A percentile compares a stretch with the other conserved stretches of the same genome.
phyloP scores from a whole-genome alignment of 1,140 invertebrate species.

The Leptonema lineaticorne region DNA sequence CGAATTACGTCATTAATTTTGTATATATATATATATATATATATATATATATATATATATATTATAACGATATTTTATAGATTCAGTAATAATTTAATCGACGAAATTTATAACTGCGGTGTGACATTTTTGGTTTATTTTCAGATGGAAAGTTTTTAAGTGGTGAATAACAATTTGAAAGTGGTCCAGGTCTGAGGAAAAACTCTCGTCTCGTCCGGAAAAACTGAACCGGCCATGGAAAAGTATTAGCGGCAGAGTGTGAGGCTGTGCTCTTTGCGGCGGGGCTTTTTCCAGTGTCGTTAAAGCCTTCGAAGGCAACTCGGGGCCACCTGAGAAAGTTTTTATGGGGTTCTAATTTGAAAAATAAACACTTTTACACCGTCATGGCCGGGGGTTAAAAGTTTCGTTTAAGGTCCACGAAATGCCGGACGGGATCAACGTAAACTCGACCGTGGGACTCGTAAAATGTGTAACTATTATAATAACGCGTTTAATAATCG shows the following conservation, averaged over 20 bases:
- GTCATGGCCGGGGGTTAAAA: not conserved
- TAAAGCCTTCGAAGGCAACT: not conserved
- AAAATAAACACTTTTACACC: not conserved
- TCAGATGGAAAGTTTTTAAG: not conserved
- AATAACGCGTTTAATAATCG: not conserved
- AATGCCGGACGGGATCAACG: not conserved
- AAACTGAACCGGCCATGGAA: too few relatives aligned
- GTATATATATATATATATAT: too few relatives aligned
- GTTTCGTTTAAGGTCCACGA: not conserved
- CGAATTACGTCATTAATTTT: too few relatives aligned
- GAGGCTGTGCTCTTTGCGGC: not conserved
- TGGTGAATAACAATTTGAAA: not conserved
- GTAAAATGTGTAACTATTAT: not conserved
- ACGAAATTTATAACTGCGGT: too few relatives aligned
- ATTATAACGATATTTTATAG: too few relatives aligned
- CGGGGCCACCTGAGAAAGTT: not conserved
- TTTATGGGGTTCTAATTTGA: constrained; percentile 2
- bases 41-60: too few relatives aligned
- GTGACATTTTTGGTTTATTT: too few relatives aligned
- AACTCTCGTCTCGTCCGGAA: too few relatives aligned
- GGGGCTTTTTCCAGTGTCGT: not conserved
- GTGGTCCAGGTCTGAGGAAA: not conserved
- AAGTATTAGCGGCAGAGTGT: not conserved
- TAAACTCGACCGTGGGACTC: not conserved
- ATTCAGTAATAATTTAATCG: too few relatives aligned